phyloP scores from a whole-genome alignment of 2,888 invertebrate species.

The Erebia epiphron region DNA sequence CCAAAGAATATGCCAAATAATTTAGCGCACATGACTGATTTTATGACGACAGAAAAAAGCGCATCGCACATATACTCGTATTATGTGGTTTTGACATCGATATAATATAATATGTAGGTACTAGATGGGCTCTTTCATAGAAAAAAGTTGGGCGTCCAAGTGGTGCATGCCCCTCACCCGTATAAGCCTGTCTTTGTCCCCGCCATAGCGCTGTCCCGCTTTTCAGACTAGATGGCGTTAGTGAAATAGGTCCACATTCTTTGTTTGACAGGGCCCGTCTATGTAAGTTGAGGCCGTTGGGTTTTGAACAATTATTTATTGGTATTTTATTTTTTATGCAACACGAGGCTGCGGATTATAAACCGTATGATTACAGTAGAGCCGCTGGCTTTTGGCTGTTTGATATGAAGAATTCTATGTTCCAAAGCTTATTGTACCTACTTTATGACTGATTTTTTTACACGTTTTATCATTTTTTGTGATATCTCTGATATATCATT shows the following conservation, averaged over 20 bases:
- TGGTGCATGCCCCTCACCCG: no score
- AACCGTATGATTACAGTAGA: no score
- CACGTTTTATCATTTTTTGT: not conserved
- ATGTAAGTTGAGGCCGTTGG: no score
- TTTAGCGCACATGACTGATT: conserved; percentile 1
- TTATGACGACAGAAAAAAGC: not conserved
- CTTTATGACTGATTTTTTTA: not conserved
- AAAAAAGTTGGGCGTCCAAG: no score
- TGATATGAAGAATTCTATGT: not conserved
- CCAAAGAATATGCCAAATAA: conserved; percentile 6
- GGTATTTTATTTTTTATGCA: not conserved
- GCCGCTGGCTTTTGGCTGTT: not conserved
- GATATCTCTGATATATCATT: not conserved
- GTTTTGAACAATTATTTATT: not conserved
- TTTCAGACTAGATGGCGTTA: no score
- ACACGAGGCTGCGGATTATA: not conserved
- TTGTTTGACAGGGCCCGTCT: no score
- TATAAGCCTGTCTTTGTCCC: no score
- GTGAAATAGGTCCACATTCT: no score
- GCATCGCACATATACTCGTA: not conserved
- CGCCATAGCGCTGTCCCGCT: no score
- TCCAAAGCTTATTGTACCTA: not conserved
- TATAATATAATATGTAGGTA: no score
- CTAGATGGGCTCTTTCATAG: no score
- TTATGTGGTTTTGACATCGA: not conserved